Base-by-base conservation (phyloP, 2,797 vertebrate species). In the Leucoraja ocellata region DNA sequence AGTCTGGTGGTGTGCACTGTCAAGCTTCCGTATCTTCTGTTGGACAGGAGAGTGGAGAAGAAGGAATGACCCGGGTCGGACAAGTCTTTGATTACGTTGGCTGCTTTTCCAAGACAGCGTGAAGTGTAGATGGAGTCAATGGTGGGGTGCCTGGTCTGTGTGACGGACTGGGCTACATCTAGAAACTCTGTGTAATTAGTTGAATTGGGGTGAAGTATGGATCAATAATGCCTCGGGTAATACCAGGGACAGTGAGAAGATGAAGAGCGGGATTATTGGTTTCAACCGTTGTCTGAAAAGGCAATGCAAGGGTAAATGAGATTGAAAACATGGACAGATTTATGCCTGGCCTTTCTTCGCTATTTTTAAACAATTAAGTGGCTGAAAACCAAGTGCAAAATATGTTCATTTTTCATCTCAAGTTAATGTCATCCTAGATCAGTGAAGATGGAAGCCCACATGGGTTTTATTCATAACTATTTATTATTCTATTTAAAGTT, bases 351-450 rank as follows among this genome's bases (percentile, higher is more conserved):
- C 16, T 65, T 68, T n/a, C 61, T 65, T 65, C 65, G 61, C 32
- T 63, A 65, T 65, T 88, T 61, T 86, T 86, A 16, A 88, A 65
- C 61, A 88, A 16, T 63, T 65, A 65, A 65, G 21, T 65, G 61
- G 84, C 28, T 88, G 28, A 88, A 65, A 8, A 63, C 84, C 84
- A 88, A 88, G 0, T 9, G 61, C 14, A 88, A 32, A 18, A 32
- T 83, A 58, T 18, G 61, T 88, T 88, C 32, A 88, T 32, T 32
- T 88, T 88, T 65, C 28, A 65, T 32, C n/a, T 36, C 61, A 63
- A n/a, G n/a, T 88, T 65, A n/a, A 65, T 88, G 84, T 32, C 36
- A 65, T n/a, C 21, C 63, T 88, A 32, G 63, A 88, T 88, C 83
- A n/a, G 6, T 61, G 65, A 32, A 65, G 84, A 32, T 88, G 61